Evolutionary conservation across 2,113 vertebrate genomes (phyloP).

Genomic region (Malurus cyaneus): DNA sequence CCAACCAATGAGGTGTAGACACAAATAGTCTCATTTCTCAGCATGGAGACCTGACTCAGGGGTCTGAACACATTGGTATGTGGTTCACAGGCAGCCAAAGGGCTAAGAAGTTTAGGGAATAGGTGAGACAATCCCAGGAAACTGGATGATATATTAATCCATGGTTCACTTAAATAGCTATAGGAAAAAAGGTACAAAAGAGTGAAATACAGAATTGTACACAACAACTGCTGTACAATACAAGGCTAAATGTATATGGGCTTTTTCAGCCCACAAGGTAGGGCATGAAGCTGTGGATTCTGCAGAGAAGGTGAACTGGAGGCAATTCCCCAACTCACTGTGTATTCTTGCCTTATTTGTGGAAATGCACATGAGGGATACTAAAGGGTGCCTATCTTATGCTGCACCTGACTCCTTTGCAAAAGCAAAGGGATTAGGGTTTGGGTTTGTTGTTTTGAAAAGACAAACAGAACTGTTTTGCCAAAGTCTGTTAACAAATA

Average conservation of each 20-base stretch:
- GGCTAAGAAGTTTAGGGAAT: neutral
- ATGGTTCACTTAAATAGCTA: neutral
- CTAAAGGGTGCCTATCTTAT: neutral
- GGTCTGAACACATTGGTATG: neutral
- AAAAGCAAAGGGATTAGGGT: neutral
- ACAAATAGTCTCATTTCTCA: neutral
- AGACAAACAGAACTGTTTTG: neutral
- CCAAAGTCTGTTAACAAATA: neutral
- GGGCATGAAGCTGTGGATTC: neutral
- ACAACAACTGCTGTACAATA: neutral
- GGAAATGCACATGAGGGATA: neutral
- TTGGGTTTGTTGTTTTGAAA: neutral
- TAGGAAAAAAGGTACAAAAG: neutral
- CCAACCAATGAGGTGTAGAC: fast-evolving
- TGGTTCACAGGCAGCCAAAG: neutral
- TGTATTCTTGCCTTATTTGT: neutral
- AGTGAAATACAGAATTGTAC: neutral
- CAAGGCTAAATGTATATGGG: neutral
- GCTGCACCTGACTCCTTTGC: neutral
- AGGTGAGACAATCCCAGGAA: neutral
- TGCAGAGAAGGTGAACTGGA: neutral
- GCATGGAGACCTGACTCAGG: neutral
- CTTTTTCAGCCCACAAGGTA: neutral
- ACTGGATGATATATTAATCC: neutral
- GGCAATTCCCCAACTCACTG: neutral